These are phyloP conservation scores for Gavia stellata DNA, from an alignment of 2,113 vertebrate genomes.

Conservation along the genomic window DNA sequence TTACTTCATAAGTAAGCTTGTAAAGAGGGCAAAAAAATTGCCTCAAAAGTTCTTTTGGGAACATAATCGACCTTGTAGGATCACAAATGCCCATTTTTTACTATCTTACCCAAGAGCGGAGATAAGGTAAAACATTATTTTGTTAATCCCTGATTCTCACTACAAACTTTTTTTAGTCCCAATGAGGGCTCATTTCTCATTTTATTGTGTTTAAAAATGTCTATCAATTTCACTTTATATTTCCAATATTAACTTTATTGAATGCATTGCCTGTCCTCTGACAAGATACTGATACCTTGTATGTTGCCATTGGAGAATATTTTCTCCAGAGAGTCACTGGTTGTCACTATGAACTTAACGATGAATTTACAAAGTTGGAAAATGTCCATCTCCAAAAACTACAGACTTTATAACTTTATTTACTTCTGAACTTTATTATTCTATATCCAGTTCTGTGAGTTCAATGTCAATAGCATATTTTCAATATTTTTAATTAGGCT, in stretches of 20 bases:
- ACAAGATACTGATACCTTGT: neutral
- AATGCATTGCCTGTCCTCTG: neutral
- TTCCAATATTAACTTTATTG: neutral
- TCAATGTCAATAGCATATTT: neutral
- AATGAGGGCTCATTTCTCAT: neutral
- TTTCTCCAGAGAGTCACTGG: neutral
- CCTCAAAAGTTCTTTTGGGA: neutral
- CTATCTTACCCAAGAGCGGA: neutral
- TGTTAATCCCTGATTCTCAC: neutral
- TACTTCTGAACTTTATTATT: neutral
- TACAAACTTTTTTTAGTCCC: neutral
- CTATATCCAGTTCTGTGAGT: neutral
- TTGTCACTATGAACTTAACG: neutral
- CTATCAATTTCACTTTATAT: neutral
- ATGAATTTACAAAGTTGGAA: neutral
- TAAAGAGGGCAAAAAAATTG: neutral
- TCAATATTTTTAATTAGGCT: neutral
- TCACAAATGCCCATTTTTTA: neutral
- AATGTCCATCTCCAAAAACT: neutral
- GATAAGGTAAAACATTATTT: neutral
- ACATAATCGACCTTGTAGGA: neutral
- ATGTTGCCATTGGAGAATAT: neutral
- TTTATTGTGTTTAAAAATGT: neutral
- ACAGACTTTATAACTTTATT: neutral
- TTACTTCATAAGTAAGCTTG: neutral